These are phyloP conservation scores for Nomada fabriciana DNA, from an alignment of 2,888 invertebrate species.

Conservation along the genomic window DNA sequence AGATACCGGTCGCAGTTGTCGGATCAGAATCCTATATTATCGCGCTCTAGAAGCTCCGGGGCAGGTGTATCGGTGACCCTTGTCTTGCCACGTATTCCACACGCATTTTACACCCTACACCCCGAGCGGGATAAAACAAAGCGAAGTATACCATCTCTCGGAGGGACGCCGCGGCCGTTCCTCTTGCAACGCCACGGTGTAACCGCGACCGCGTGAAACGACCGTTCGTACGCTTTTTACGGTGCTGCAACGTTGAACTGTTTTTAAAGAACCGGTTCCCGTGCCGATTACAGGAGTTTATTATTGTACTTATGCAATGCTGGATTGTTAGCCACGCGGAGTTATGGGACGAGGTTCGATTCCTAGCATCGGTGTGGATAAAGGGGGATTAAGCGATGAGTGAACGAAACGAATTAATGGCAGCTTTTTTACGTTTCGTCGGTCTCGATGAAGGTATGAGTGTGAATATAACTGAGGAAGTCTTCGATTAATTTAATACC, in stretches of 20 bases:
- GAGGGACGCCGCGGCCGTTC: conserved; percentile 12
- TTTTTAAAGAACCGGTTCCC: conserved; percentile 46
- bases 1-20: conserved; percentile 71
- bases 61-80: conserved; percentile 74
- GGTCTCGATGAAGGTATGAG: no score
- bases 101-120: conserved; percentile 53
- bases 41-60: conserved; percentile 70
- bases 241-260: conserved; percentile 1
- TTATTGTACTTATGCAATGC: conserved; percentile 22
- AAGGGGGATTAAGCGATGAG: background rate
- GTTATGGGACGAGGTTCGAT: background rate
- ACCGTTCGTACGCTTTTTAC: conserved; percentile 12
- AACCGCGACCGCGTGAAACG: conserved; percentile 45
- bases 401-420: conserved; percentile 1
- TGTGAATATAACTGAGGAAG: no score
- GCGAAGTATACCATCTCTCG: conserved; percentile 32
- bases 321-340: background rate
- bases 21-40: conserved; percentile 83
- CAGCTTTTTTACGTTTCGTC: background rate
- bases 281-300: conserved; percentile 24
- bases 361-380: background rate
- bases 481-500: no score
- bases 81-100: conserved; percentile 60
- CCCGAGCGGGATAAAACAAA: conserved; percentile 39
- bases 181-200: conserved; percentile 18